Base-by-base conservation (phyloP, 1,140 invertebrate species). In the Lepidotrigona ventralis region DNA sequence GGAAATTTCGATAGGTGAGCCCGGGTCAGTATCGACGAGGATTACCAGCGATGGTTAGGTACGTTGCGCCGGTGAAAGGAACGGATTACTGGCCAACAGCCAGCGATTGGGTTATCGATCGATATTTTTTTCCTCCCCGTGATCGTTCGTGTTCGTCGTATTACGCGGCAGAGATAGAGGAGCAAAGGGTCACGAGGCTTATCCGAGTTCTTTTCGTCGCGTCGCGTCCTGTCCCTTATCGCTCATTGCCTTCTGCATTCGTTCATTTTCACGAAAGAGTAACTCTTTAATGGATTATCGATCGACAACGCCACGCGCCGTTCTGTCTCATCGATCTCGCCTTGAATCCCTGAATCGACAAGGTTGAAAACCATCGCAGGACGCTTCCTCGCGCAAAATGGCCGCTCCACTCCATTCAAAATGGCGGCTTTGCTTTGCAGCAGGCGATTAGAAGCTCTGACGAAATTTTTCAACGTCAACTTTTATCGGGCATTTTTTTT, bases 101-200 rank as follows among this genome's bases (percentile, higher is more conserved):
- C 39, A 64, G 64, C 26, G 78, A 85, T 86, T 86, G 68, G 39
- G 58, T 77, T 86, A 85, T 85, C 85, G 82, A 86, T 81, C 85
- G 78, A 71, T 71, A 51, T 86, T 39, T 75, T 39, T 75, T 60
- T 39, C 33, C 33, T 1, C 33, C 33, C 33, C 2, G 33, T 33
- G 21, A 5, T 54, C 54, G 54, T 86, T 76, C 60, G 39, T 58
- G 76, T 69, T 71, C 53, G 56, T 21, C 75, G 63, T 51, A 26
- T 33, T 33, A 46, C 12, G 6, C 21, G 9, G 14, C 46, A 78
- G 26, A 68, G 53, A 68, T 29, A 11, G 39, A 26, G 60, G 21
- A 17, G 21, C 54, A 12, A 0, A 73, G 26, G 46, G 2, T 14
- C 26, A 12, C 11, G 29, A 46, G 66, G 12, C 2, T 68, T 19